A percentile compares a stretch with the other conserved stretches of the same genome.
Evolutionary conservation across 2,113 vertebrate genomes (phyloP).

Genomic region (Theristicus caerulescens): DNA sequence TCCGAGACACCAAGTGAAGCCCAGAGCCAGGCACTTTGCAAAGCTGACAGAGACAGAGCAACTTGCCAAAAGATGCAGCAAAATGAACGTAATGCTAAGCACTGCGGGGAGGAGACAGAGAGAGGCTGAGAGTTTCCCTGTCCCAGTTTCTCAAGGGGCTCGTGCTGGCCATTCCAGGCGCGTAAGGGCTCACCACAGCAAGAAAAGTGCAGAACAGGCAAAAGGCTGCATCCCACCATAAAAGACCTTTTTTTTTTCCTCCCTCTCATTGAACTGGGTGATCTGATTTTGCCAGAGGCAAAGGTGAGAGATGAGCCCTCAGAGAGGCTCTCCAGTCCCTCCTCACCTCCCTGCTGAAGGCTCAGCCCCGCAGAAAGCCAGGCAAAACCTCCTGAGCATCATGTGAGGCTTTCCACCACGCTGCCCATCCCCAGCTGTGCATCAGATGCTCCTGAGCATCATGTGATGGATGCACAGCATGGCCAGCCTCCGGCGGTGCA

Average conservation of each 20-base stretch:
- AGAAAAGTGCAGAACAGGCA: background rate
- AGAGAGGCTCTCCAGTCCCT: background rate
- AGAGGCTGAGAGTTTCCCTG: background rate
- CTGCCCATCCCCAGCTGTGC: background rate
- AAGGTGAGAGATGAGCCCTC: background rate
- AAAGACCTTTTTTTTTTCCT: background rate
- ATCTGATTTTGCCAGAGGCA: background rate
- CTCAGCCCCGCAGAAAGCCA: background rate
- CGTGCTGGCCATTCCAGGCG: background rate
- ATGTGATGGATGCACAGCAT: constrained; percentile 31
- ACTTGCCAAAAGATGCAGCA: background rate
- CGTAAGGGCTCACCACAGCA: background rate
- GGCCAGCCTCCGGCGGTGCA: background rate
- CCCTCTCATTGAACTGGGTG: background rate
- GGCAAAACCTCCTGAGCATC: constrained; percentile 38
- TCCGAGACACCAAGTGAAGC: background rate
- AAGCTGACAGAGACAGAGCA: background rate
- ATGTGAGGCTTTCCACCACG: constrained; percentile 41
- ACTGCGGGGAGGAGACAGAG: background rate
- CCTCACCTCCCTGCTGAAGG: background rate
- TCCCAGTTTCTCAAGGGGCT: background rate
- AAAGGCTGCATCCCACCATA: background rate
- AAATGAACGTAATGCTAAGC: background rate
- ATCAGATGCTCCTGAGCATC: constrained; percentile 23
- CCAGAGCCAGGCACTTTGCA: background rate